phyloP scores from a whole-genome alignment of 2,797 vertebrate genomes.

The Enteromius treurensis region DNA sequence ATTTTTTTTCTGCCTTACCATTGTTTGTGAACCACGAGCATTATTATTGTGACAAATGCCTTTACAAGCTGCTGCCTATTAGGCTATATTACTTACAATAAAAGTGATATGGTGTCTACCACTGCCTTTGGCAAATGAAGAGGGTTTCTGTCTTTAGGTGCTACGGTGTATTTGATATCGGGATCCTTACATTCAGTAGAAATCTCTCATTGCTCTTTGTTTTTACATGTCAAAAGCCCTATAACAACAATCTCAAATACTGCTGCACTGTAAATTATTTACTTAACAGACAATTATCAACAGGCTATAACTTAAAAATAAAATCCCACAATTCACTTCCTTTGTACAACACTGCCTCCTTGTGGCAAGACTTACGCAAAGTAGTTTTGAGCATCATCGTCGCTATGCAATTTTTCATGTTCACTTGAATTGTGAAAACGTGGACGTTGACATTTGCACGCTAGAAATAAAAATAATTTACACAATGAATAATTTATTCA shows the following conservation, averaged over 20 bases:
- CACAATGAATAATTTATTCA: neutral
- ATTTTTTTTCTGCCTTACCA: neutral
- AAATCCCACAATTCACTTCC: neutral
- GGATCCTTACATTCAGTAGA: neutral
- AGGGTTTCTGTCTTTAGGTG: neutral
- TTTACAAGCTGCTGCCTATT: neutral
- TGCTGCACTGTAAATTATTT: neutral
- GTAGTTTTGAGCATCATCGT: neutral
- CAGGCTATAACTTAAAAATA: too few relatives aligned
- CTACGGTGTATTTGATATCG: neutral
- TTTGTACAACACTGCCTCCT: conserved; percentile 24
- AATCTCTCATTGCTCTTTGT: neutral
- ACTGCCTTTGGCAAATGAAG: neutral
- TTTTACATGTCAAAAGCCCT: neutral
- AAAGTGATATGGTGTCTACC: neutral
- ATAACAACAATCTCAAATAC: neutral
- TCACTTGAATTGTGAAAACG: too few relatives aligned
- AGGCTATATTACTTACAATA: neutral
- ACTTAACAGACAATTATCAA: neutral
- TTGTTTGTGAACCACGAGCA: neutral
- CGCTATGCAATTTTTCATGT: neutral
- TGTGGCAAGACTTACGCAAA: neutral
- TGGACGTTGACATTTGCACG: too few relatives aligned
- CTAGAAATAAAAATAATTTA: too few relatives aligned
- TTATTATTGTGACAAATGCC: conserved; percentile 15